Conservation (phyloP, 2,888 invertebrate genomes). For the Macaria notata region DNA sequence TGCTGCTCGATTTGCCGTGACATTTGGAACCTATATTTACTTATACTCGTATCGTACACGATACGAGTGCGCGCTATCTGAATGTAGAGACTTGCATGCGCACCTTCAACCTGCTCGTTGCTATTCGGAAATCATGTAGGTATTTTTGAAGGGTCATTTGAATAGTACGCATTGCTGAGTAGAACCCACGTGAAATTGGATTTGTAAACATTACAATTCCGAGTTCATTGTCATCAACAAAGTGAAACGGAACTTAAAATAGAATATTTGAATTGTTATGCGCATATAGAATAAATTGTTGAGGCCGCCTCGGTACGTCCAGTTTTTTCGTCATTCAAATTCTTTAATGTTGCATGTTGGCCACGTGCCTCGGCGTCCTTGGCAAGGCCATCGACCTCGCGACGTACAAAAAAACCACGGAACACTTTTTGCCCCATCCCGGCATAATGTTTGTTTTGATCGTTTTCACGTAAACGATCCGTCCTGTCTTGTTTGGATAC, state of each 20-base stretch:
- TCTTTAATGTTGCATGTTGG: conserved; percentile 48
- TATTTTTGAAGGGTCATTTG: conserved; percentile 1
- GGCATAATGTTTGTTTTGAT: conserved; percentile 76
- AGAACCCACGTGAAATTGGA: background rate
- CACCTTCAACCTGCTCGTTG: conserved; percentile 5
- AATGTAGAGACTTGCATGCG: conserved; percentile 23
- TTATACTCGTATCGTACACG: conserved; percentile 28
- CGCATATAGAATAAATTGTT: conserved; percentile 16
- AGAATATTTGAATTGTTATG: conserved; percentile 18
- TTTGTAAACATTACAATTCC: conserved; percentile 5
- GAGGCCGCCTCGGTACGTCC: conserved; percentile 31
- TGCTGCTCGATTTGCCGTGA: conserved; percentile 52
- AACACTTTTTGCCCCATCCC: conserved; percentile 64
- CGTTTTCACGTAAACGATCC: conserved; percentile 71
- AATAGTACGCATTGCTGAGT: background rate
- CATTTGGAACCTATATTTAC: conserved; percentile 54
- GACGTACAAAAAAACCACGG: conserved; percentile 58
- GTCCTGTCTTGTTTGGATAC: conserved; percentile 54
- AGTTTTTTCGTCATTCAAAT: conserved; percentile 56
- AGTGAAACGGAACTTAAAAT: conserved; percentile 10
- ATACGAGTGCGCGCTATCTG: conserved; percentile 17
- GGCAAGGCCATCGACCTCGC: conserved; percentile 68
- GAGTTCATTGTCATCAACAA: conserved; percentile 7
- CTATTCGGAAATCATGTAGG: conserved; percentile 9
- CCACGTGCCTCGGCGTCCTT: conserved; percentile 77